Base-by-base conservation (phyloP, 2,113 vertebrate genomes). In the Lichenostomus cassidix region DNA sequence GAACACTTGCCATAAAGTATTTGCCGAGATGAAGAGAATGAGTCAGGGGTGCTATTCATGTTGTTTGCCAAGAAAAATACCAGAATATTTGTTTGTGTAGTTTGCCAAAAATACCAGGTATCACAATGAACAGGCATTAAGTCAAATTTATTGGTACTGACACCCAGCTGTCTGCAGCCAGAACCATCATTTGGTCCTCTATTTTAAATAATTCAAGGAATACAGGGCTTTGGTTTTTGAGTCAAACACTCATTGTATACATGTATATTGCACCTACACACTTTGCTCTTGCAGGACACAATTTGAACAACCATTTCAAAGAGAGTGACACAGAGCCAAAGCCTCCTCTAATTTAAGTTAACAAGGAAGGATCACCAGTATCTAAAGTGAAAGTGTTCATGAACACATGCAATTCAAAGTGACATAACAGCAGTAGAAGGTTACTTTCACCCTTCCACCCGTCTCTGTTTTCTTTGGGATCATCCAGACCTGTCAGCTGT, bases 21-120 rank as follows among this genome's bases (percentile, higher is more conserved):
- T 93, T 92, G 64, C 52, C 1, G 10, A 86, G 47, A 78, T 60
- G 90, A 91, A 78, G 17, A 59, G 67, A 88, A 90, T 88, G 70
- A 85, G 91, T 55, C 41, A 83, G 63, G 69, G 89, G 21, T 85
- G 53, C 70, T 67, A 88, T 88, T 94, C 10, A 11, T 67, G 29
- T 31, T 85, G 29, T 74, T 88, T 95, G 78, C 80, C 89, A 88
- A 95, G 71, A 86, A 94, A 83, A 93, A 95, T 35, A 81, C 35
- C 78, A 52, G 71, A 79, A 20, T 93, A 78, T 93, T 91, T 95
- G 59, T 85, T 90, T 75, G 56, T 52, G 55, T 68, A 71, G 14
- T 86, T 83, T 67, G 79, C 68, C n/a, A 90, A 75, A 92, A 92
- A 68, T 81, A 84, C 46, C 41, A 49, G 41, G 16, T 83, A 90